These are phyloP conservation scores for Sarcophaga caerulescens DNA, from an alignment of 2,888 invertebrate genomes.

Conservation along the genomic window DNA sequence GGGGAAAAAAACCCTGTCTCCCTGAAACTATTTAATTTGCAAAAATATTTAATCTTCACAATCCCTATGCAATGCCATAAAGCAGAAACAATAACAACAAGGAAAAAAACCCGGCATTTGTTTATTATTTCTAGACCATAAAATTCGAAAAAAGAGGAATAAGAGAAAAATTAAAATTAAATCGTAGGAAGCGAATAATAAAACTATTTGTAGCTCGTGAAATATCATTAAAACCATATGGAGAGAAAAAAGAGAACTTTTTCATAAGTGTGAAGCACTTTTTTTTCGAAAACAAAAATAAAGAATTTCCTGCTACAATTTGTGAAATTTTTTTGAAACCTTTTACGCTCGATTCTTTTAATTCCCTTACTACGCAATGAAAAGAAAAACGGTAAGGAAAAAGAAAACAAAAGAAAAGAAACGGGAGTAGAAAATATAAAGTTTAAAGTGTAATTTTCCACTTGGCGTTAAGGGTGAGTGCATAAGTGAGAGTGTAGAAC, in stretches of 20 bases:
- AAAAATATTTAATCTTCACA: conserved; percentile 50
- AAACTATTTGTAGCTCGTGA: conserved; percentile 50
- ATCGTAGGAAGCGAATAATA: not conserved
- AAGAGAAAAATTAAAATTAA: not conserved
- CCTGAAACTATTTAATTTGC: conserved; percentile 32
- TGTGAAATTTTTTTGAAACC: conserved; percentile 6
- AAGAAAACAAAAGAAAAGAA: conserved; percentile 18
- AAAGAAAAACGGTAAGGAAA: not conserved
- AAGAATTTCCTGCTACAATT: not conserved
- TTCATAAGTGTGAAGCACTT: not conserved
- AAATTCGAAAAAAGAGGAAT: conserved; percentile 35
- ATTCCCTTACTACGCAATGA: not conserved
- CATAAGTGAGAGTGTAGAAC: not conserved
- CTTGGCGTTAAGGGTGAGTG: conserved; percentile 32
- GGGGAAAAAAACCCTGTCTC: not conserved
- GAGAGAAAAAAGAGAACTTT: not conserved
- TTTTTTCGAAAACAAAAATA: not conserved
- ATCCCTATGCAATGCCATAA: conserved; percentile 6
- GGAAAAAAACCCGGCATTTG: conserved; percentile 18
- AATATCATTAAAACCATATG: conserved; percentile 64
- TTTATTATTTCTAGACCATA: conserved; percentile 65
- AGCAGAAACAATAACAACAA: not conserved
- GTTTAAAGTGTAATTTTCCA: conserved; percentile 41
- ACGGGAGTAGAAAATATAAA: not conserved
- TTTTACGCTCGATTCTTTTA: conserved; percentile 5